Percentiles rank a stretch among this genome's conserved stretches.
phyloP scores from a whole-genome alignment of 1,140 invertebrate species.

The Trichonephila clavata region DNA sequence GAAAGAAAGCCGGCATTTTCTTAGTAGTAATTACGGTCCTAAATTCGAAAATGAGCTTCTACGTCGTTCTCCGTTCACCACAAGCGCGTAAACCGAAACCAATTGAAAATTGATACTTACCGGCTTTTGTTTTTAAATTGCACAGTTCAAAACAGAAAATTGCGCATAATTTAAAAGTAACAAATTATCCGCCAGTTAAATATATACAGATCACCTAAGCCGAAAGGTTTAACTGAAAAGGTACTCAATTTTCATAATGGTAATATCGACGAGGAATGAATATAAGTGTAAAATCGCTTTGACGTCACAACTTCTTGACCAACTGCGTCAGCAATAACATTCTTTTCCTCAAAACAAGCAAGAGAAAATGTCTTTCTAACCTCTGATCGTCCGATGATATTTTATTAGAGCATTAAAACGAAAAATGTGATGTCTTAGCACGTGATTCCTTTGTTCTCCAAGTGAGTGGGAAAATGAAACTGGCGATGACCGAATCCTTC shows the following conservation, averaged over 20 bases:
- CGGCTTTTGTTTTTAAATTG: neutral
- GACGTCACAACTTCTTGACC: neutral
- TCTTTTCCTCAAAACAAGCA: neutral
- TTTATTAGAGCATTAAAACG: conserved; percentile 18
- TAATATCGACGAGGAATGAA: neutral
- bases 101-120: neutral
- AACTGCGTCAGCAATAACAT: neutral
- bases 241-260: neutral
- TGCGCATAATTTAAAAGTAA: neutral
- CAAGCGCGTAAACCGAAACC: neutral
- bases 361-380: neutral
- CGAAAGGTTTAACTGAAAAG: neutral
- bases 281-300: neutral
- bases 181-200: neutral
- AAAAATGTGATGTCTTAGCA: neutral
- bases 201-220: neutral
- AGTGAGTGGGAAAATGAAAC: neutral
- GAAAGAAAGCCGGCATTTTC: neutral
- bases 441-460: conserved; percentile 1
- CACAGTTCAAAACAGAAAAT: neutral
- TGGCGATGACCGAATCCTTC: neutral
- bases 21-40: neutral
- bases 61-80: no score
- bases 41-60: neutral
- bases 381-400: neutral